These are phyloP conservation scores for Melieria picta DNA, from an alignment of 2,888 invertebrate genomes.

Conservation along the genomic window DNA sequence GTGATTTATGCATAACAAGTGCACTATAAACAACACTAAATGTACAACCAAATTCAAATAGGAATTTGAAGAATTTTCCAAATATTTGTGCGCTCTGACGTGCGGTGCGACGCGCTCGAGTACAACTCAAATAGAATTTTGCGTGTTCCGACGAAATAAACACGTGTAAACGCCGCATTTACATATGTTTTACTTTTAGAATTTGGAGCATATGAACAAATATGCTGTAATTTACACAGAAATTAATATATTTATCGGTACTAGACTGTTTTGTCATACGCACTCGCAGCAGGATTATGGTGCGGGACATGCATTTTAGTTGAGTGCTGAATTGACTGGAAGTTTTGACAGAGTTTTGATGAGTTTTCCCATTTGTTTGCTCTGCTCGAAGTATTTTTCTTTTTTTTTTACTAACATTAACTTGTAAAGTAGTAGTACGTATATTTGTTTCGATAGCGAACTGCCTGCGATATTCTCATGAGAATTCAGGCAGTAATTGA, in stretches of 20 bases:
- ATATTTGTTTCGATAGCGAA: no score
- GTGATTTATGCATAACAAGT: slow-evolving; percentile 54
- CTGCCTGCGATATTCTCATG: no score
- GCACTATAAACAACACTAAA: slow-evolving; percentile 53
- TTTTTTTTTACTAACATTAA: no score
- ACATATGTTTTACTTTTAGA: slow-evolving; percentile 34
- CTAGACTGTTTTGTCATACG: no score
- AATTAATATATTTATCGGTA: background rate
- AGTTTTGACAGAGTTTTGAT: no score
- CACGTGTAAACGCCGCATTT: slow-evolving; percentile 23
- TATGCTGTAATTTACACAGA: slow-evolving; percentile 35
- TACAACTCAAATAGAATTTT: slow-evolving; percentile 40
- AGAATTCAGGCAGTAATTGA: no score
- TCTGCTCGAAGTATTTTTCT: no score
- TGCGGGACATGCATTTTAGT: no score
- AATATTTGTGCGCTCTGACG: slow-evolving; percentile 30
- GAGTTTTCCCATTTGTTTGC: no score
- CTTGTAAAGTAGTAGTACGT: no score
- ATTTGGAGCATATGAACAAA: slow-evolving; percentile 60
- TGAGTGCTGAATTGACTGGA: no score
- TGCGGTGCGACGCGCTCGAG: background rate
- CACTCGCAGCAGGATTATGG: no score
- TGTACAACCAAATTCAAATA: slow-evolving; percentile 32
- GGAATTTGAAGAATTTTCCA: slow-evolving; percentile 30
- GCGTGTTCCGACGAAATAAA: slow-evolving; percentile 46